Conservation (phyloP, 1,140 invertebrate species). For the Macrocentrus cingulum region DNA sequence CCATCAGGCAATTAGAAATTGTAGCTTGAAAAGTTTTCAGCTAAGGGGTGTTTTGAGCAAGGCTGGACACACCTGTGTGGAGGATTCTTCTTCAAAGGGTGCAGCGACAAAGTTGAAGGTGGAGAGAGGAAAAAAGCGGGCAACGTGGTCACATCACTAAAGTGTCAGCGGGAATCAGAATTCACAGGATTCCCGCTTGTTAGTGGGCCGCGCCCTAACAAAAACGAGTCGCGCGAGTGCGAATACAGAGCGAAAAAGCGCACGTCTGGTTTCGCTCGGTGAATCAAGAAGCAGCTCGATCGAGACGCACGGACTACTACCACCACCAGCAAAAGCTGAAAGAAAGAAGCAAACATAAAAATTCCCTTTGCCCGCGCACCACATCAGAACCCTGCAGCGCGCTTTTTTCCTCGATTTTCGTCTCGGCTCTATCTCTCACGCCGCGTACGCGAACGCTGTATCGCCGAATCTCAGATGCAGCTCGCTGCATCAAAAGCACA, state of each 20-base stretch:
- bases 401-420: slow-evolving; percentile 17
- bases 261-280: slow-evolving; percentile 17
- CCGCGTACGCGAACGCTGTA: slow-evolving; percentile 13
- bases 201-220: slow-evolving; percentile 38
- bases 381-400: too few relatives aligned
- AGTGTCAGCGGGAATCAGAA: slow-evolving; percentile 52
- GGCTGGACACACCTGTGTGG: slow-evolving; percentile 3
- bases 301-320: neutral
- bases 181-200: slow-evolving; percentile 49
- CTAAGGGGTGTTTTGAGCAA: too few relatives aligned
- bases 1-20: too few relatives aligned
- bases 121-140: slow-evolving; percentile 18
- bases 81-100: neutral
- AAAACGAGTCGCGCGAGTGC: slow-evolving; percentile 39
- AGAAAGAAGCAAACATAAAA: slow-evolving; percentile 3
- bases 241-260: slow-evolving; percentile 32
- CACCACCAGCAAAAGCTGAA: neutral
- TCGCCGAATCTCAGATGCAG: slow-evolving; percentile 27
- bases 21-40: too few relatives aligned
- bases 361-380: slow-evolving; percentile 5
- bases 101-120: slow-evolving; percentile 18
- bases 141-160: slow-evolving; percentile 46
- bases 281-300: slow-evolving; percentile 20
- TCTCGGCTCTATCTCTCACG: slow-evolving; percentile 11
- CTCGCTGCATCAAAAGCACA: too few relatives aligned